These are phyloP conservation scores for Seriola rivoliana DNA, from an alignment of 2,113 vertebrate species.

Conservation along the genomic window DNA sequence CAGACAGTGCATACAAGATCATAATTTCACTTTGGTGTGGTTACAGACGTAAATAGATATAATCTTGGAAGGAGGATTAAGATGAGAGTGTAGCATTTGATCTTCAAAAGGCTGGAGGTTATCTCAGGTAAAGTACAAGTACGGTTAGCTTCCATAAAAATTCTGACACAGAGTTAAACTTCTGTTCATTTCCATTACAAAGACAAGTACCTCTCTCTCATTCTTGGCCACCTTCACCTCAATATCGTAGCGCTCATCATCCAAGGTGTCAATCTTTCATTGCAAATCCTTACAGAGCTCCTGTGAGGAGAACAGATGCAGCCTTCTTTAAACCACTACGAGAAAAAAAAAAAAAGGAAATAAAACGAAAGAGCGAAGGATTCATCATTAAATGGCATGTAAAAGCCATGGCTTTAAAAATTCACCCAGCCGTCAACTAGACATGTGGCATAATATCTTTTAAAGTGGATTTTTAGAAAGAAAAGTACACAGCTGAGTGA, in stretches of 20 bases:
- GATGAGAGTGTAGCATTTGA: conserved; percentile 57
- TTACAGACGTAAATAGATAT: conserved; percentile 68
- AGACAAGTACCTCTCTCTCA: conserved; percentile 74
- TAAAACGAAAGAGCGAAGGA: conserved; percentile 47
- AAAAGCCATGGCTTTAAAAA: conserved; percentile 61
- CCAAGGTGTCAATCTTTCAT: conserved; percentile 76
- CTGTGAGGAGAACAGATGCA: conserved; percentile 59
- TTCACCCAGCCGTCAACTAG: conserved; percentile 49
- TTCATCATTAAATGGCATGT: conserved; percentile 68
- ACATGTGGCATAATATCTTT: conserved; percentile 42
- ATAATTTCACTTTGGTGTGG: conserved; percentile 68
- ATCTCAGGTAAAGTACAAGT: conserved; percentile 58
- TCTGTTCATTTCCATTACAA: conserved; percentile 80
- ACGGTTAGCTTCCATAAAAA: conserved; percentile 46
- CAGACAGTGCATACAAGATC: conserved; percentile 40
- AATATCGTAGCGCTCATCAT: conserved; percentile 81
- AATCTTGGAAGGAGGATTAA: conserved; percentile 68
- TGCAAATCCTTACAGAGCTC: conserved; percentile 80
- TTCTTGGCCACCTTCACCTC: conserved; percentile 81
- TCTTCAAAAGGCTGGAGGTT: conserved; percentile 72
- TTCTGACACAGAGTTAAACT: conserved; percentile 63
- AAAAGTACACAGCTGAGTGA: conserved; percentile 14
- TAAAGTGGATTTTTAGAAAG: conserved; percentile 30
- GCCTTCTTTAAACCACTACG: conserved; percentile 51
- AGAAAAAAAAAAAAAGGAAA: conserved; percentile 13